phyloP scores from a whole-genome alignment of 2,888 invertebrate genomes.

The Meganola albula region DNA sequence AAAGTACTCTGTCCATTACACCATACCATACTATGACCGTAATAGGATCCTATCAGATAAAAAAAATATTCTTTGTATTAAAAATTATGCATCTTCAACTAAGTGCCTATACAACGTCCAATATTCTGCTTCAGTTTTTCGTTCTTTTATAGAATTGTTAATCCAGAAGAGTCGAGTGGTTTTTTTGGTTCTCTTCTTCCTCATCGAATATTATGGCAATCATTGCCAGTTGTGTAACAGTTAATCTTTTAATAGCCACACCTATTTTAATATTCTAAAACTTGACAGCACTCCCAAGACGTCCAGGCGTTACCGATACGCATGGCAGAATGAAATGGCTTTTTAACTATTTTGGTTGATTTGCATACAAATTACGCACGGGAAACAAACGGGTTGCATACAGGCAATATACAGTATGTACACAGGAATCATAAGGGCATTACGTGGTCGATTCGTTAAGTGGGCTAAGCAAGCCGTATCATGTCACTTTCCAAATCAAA shows the following conservation, averaged over 20 bases:
- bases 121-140: conserved; percentile 18
- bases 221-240: conserved; percentile 4
- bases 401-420: background rate
- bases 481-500: too few species aligned
- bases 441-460: too few species aligned
- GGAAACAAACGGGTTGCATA: background rate
- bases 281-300: background rate
- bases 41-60: too few species aligned
- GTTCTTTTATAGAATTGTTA: conserved; percentile 16
- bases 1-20: too few species aligned
- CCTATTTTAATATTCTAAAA: background rate
- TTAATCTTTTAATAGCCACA: conserved; percentile 2
- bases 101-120: conserved; percentile 16
- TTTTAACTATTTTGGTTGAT: background rate
- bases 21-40: too few species aligned
- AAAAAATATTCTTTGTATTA: too few species aligned
- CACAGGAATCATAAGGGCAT: too few species aligned
- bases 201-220: conserved; percentile 8
- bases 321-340: background rate
- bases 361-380: background rate
- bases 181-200: conserved; percentile 2
- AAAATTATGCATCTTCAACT: conserved; percentile 15
- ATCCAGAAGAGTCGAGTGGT: conserved; percentile 10
- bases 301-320: background rate
- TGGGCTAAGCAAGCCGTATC: too few species aligned